A percentile compares a stretch with the other conserved stretches of the same genome.
phyloP scores from a whole-genome alignment of 2,113 vertebrate genomes.

The Perccottus glenii region DNA sequence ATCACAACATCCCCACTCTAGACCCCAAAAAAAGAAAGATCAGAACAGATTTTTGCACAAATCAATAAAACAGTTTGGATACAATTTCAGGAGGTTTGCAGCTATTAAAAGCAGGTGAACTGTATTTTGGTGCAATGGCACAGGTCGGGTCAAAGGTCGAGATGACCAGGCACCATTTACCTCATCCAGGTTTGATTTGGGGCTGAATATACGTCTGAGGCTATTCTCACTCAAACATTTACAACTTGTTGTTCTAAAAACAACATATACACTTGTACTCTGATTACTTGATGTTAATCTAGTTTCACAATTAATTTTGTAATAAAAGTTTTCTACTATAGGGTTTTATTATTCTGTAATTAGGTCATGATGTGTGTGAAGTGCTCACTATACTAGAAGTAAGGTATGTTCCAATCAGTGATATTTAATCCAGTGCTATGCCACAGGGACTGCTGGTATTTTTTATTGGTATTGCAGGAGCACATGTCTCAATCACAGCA shows the following conservation, averaged over 20 bases:
- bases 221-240: constrained; percentile 13
- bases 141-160: constrained; percentile 36
- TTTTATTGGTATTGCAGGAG: constrained; percentile 48
- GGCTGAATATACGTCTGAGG: not conserved
- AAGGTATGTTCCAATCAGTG: constrained; percentile 63
- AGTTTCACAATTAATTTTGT: no score
- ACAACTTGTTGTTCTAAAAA: not conserved
- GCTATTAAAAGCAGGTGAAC: constrained; percentile 17
- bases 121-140: not conserved
- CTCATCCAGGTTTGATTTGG: constrained; percentile 13
- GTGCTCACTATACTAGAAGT: constrained; percentile 49
- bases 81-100: not conserved
- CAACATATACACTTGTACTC: no score
- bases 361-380: constrained; percentile 38
- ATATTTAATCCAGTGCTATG: constrained; percentile 64
- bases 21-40: not conserved
- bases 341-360: constrained; percentile 48
- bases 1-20: constrained; percentile 51
- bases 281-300: not conserved
- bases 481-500: constrained; percentile 45
- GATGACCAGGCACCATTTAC: constrained; percentile 33
- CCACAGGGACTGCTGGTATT: constrained; percentile 53
- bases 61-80: not conserved
- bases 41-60: not conserved
- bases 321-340: not conserved